A percentile compares a stretch with the other conserved stretches of the same genome.
phyloP scores from a whole-genome alignment of 2,113 vertebrate genomes.

The Oncorhynchus mykiss region DNA sequence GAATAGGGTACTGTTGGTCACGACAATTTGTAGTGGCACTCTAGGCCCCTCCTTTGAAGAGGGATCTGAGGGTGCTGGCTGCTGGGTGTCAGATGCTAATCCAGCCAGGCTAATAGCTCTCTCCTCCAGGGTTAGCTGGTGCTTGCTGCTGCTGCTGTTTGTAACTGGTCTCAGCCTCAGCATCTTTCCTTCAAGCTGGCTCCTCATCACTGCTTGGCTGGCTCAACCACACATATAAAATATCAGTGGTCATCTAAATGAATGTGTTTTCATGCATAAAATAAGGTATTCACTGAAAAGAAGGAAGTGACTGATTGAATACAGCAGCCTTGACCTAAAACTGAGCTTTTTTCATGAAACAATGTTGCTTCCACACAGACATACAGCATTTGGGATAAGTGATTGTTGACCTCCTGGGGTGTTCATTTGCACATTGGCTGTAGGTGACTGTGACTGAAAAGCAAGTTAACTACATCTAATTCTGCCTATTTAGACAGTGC shows the following conservation, averaged over 20 bases:
- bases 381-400: neutral
- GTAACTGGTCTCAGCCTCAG: constrained; percentile 8
- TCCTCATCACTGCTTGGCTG: constrained; percentile 7
- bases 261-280: neutral
- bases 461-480: neutral
- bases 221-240: constrained; percentile 26
- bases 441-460: neutral
- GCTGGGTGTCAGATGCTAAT: constrained; percentile 44
- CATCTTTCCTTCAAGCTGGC: constrained; percentile 32
- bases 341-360: neutral
- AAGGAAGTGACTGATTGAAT: neutral
- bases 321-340: neutral
- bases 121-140: constrained; percentile 30
- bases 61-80: constrained; percentile 33
- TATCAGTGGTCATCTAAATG: constrained; percentile 25
- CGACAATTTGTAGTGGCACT: constrained; percentile 15
- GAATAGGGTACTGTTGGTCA: constrained; percentile 22
- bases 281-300: neutral
- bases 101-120: constrained; percentile 38
- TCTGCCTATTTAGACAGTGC: neutral
- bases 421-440: neutral
- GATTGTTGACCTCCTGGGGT: neutral
- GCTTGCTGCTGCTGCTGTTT: constrained; percentile 17
- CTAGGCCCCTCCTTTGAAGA: constrained; percentile 22
- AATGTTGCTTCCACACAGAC: neutral